Evolutionary conservation across 2,113 vertebrate species (phyloP).

Genomic region (Pristiophorus japonicus): DNA sequence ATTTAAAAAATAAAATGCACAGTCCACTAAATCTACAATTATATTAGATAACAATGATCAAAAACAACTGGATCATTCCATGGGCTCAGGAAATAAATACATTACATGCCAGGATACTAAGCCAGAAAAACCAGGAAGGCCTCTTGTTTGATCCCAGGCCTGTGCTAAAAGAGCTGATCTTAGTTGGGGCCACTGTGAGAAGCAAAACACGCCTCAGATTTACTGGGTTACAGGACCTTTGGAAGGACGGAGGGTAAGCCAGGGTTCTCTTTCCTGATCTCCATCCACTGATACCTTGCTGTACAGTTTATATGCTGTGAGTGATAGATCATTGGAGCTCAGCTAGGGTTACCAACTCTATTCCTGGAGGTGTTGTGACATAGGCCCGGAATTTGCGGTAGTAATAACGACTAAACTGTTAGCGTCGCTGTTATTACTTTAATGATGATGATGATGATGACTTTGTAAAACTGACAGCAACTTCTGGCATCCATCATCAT

Average conservation of each 20-base stretch:
- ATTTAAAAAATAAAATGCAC: background rate
- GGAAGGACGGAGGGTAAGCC: background rate
- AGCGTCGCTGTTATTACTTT: too few species aligned
- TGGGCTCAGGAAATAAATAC: background rate
- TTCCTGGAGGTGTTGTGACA: background rate
- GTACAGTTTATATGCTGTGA: background rate
- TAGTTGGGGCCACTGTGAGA: background rate
- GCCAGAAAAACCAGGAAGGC: background rate
- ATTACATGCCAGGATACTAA: background rate
- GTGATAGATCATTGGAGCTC: background rate
- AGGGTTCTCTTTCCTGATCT: background rate
- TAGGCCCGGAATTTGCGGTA: background rate
- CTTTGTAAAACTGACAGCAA: too few species aligned
- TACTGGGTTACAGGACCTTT: background rate
- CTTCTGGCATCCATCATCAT: too few species aligned
- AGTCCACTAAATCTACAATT: background rate
- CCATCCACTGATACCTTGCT: background rate
- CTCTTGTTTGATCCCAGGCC: background rate
- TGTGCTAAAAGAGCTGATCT: background rate
- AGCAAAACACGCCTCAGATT: background rate
- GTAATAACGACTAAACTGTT: background rate
- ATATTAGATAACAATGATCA: background rate
- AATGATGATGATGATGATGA: too few species aligned
- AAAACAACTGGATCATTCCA: background rate
- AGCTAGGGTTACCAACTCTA: background rate